phyloP scores from a whole-genome alignment of 35 echinoderm and acorn worm species.

The Ptychodera flava region DNA sequence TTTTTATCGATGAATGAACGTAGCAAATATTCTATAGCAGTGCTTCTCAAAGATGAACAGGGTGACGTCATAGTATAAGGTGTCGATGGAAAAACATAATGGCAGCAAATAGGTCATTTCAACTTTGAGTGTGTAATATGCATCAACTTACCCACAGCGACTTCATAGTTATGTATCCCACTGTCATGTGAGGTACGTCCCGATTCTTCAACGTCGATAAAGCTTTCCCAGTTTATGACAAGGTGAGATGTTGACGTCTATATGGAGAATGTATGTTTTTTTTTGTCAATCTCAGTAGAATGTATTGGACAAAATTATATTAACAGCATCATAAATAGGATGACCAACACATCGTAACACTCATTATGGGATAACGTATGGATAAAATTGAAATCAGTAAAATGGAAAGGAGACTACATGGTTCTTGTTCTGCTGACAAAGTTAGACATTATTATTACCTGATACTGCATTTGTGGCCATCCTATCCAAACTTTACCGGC shows the following conservation, averaged over 20 bases:
- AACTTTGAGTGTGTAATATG: neutral
- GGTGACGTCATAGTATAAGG: neutral
- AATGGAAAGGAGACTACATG: too few species aligned
- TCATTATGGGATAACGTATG: too few species aligned
- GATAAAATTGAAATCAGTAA: too few species aligned
- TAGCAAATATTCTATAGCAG: neutral
- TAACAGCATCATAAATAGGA: too few species aligned
- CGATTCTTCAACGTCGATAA: constrained; percentile 36
- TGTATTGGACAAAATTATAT: too few species aligned
- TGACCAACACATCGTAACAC: too few species aligned
- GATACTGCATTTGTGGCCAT: neutral
- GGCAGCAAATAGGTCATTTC: neutral
- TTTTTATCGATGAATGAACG: neutral
- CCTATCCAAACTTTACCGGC: constrained; percentile 26
- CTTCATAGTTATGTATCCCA: constrained; percentile 40
- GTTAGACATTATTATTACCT: too few species aligned
- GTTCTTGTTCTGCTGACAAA: too few species aligned
- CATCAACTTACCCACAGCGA: constrained; percentile 21
- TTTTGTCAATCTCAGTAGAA: too few species aligned
- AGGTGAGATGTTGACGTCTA: constrained; percentile 17
- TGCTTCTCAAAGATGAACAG: neutral
- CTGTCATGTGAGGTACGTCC: constrained; percentile 16
- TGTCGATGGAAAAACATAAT: neutral
- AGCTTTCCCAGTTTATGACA: constrained; percentile 8
- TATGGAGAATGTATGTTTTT: neutral